A percentile compares a stretch with the other conserved stretches of the same genome.
Evolutionary conservation across 2,113 vertebrate genomes (phyloP).

Genomic region (Grantiella picta): DNA sequence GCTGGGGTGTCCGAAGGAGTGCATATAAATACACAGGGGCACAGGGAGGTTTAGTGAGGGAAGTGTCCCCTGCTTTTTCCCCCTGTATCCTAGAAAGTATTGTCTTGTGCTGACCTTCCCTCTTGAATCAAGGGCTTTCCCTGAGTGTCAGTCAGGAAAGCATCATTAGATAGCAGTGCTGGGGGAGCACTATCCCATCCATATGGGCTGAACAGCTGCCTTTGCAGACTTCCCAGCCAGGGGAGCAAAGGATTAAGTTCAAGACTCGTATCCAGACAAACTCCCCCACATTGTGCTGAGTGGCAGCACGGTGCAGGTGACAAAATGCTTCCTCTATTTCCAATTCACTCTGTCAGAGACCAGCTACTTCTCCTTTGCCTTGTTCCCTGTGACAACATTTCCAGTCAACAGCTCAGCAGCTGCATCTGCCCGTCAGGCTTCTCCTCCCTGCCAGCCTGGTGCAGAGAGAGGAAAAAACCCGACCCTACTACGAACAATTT

Average conservation of each 20-base stretch:
- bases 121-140: conserved; percentile 19
- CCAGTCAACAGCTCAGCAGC: conserved; percentile 58
- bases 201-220: conserved; percentile 57
- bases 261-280: conserved; percentile 2
- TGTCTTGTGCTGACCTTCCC: background rate
- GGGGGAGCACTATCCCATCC: background rate
- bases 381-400: background rate
- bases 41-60: background rate
- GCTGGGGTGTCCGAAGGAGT: background rate
- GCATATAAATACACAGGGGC: background rate
- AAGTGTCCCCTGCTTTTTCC: background rate
- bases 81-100: background rate
- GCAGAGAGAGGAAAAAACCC: background rate
- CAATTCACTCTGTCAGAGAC: background rate
- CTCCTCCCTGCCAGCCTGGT: conserved; percentile 34
- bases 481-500: background rate
- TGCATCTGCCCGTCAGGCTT: conserved; percentile 39
- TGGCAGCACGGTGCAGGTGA: background rate
- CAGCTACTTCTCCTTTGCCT: background rate
- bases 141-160: background rate
- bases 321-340: conserved; percentile 39
- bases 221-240: conserved; percentile 10
- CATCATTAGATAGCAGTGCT: background rate
- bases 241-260: conserved; percentile 44
- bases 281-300: background rate